Base-by-base conservation (phyloP, 1,140 invertebrate genomes). In the Parapsyche elsis region DNA sequence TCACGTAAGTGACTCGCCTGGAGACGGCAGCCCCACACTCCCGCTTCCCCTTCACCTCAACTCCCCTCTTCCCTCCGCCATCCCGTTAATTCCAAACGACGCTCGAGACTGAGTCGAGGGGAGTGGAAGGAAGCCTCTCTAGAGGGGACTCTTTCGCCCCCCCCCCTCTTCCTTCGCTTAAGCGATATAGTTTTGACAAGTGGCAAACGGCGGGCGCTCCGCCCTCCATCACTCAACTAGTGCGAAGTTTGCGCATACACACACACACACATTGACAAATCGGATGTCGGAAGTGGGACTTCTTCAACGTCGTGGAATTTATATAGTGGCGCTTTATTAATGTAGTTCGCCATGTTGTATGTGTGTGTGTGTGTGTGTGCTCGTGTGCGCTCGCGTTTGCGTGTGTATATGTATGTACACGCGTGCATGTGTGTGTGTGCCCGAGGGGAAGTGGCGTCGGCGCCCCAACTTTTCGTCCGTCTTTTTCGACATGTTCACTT, bases 341-440 rank as follows among this genome's bases (percentile, higher is more conserved):
- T 16, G 57, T 16, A 61, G 57, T 61, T 61, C 57, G 57, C 57
- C 57, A 61, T 61, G 57, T 61, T 61, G 49, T 16, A 19, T 16
- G 49, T 53, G 16, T 53, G 57, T 61, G 57, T 61, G 57, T 61
- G 57, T 61, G 57, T 19, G 49, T 53, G 16, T 53, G 57, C 19
- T 9, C 19, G 57, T 61, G 57, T 61, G 57, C 9, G 30, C 30
- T 4, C 30, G 2, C 30, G 30, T 7, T 7, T 38, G 7, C 7
- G 1, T 7, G 2, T 38, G 7, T 38, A 19, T 9, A 9, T 5
- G 21, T 1, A 16, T 19, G 57, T 61, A 19, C 16, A 21, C 2
- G 57, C 19, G 57, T 61, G 57, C 16, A 16, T 61, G 57, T 21
- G 57, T 9, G 21, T n/a, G 10, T 30, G 4, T 9, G 71, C 14